These are phyloP conservation scores for Holothuria scabra DNA, from an alignment of 53 echinoderm and acorn worm species.

Conservation along the genomic window DNA sequence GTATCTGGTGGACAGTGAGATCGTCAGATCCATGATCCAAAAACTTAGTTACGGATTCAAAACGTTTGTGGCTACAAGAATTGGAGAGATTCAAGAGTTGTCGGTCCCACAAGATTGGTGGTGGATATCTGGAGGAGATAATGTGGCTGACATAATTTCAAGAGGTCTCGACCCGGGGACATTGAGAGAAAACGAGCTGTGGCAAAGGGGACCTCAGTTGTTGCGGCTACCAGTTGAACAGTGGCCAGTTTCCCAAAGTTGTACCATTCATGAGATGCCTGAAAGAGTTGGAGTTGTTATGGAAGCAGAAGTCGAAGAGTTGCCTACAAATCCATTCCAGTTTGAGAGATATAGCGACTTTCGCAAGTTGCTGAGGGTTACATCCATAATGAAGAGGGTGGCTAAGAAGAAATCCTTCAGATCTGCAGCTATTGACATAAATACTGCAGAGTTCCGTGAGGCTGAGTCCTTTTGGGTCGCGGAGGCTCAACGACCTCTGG, in stretches of 20 bases:
- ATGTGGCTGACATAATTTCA: conserved; percentile 50
- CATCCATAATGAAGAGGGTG: too few species aligned
- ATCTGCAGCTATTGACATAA: too few species aligned
- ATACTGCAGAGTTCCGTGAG: too few species aligned
- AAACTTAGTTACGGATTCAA: conserved; percentile 59
- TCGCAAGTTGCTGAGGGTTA: too few species aligned
- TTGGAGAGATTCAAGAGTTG: conserved; percentile 51
- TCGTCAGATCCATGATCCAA: conserved; percentile 57
- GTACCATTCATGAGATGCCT: background rate
- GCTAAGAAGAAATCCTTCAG: too few species aligned
- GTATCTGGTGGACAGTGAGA: conserved; percentile 64
- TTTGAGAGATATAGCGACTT: too few species aligned
- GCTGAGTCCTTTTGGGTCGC: too few species aligned
- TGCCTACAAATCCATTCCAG: too few species aligned
- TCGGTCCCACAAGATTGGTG: conserved; percentile 54
- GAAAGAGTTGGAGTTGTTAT: conserved; percentile 27
- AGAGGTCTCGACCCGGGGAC: conserved; percentile 40
- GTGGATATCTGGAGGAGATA: conserved; percentile 50
- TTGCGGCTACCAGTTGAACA: conserved; percentile 44
- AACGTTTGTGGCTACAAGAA: conserved; percentile 62
- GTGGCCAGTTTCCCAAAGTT: conserved; percentile 17
- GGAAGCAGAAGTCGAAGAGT: background rate
- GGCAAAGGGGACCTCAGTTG: conserved; percentile 56
- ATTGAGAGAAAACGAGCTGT: conserved; percentile 28
- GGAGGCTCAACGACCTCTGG: too few species aligned